phyloP scores from a whole-genome alignment of 2,113 vertebrate genomes.

The Limnothrissa miodon region DNA sequence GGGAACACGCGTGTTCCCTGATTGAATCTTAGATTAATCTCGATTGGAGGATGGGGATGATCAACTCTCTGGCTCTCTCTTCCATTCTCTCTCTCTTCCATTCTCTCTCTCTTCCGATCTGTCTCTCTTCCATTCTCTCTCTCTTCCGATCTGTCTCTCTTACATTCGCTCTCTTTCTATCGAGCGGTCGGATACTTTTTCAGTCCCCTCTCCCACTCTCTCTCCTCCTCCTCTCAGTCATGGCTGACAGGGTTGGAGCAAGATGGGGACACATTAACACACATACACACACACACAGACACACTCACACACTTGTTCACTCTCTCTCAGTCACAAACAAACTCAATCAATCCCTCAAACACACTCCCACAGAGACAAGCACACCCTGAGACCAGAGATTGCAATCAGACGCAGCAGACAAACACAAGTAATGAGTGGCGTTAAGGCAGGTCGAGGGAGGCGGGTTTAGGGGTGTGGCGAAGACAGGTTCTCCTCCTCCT shows the following conservation, averaged over 20 bases:
- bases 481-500: neutral
- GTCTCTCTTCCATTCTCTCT: neutral
- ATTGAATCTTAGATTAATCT: constrained; percentile 48
- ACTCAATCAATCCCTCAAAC: neutral
- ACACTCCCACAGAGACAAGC: neutral
- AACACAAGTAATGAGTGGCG: constrained; percentile 20
- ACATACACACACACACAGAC: neutral
- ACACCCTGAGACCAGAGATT: constrained; percentile 19
- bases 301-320: neutral
- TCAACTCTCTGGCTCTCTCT: constrained; percentile 26
- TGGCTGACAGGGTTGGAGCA: constrained; percentile 1
- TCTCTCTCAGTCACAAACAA: no score
- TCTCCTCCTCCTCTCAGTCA: neutral
- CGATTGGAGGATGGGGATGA: constrained; percentile 34
- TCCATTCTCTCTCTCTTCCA: neutral
- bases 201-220: neutral
- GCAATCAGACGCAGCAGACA: constrained; percentile 35
- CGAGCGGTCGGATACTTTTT: no score
- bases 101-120: neutral
- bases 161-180: no score
- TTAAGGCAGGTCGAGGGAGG: neutral
- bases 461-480: neutral
- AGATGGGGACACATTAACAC: constrained; percentile 9
- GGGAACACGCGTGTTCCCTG: constrained; percentile 35
- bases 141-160: neutral